Evolutionary conservation across 2,888 invertebrate species (phyloP).

Genomic region (Liodrosophila aerea): DNA sequence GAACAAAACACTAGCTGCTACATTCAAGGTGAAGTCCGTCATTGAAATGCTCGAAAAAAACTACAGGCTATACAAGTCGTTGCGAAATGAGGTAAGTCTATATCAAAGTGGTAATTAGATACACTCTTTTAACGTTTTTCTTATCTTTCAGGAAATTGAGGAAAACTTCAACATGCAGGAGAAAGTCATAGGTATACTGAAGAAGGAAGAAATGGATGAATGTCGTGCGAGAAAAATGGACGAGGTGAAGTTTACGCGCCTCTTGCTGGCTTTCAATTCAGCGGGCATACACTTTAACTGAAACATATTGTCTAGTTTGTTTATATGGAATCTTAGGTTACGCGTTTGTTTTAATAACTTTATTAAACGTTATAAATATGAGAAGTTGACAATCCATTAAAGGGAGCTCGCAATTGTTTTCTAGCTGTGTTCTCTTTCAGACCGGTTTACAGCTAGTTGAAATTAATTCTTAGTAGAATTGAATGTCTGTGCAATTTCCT

Average conservation of each 20-base stretch:
- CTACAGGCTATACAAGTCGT: conserved; percentile 93
- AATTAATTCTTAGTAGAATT: no score
- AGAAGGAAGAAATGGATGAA: conserved; percentile 86
- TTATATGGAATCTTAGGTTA: conserved; percentile 18
- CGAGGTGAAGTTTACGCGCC: conserved; percentile 95
- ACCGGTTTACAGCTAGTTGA: no score
- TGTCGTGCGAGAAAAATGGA: conserved; percentile 96
- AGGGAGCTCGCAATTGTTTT: background rate
- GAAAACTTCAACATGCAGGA: conserved; percentile 91
- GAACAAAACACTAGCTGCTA: conserved; percentile 96
- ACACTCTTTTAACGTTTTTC: background rate
- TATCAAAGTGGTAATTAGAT: background rate
- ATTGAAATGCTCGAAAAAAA: conserved; percentile 94
- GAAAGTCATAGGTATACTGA: conserved; percentile 89
- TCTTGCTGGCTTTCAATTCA: conserved; percentile 93
- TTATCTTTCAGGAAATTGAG: conserved; percentile 86
- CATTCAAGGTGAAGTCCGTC: conserved; percentile 93
- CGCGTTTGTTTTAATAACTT: conserved; percentile 16
- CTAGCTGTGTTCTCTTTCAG: background rate
- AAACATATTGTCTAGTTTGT: background rate
- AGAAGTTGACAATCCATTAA: background rate
- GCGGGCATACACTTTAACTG: conserved; percentile 94
- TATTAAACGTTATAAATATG: conserved; percentile 17
- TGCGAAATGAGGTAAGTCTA: conserved; percentile 88
- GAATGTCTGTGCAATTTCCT: no score